Conservation (phyloP, 2,797 vertebrate species). For the Cossypha polioptera region DNA sequence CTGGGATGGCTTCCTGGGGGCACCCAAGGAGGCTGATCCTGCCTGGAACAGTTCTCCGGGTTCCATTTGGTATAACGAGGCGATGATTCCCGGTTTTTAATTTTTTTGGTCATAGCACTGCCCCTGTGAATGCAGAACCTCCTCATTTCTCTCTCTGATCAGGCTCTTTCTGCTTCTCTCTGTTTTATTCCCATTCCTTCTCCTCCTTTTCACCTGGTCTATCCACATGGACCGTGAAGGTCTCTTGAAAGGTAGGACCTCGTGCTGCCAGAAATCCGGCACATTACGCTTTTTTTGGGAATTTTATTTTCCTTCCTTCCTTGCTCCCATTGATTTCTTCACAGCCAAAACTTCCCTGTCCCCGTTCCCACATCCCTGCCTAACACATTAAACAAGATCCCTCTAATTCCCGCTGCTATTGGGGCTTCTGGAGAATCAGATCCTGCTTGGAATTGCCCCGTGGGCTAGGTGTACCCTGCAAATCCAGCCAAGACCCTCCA, state of each 20-base stretch:
- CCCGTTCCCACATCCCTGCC: background rate
- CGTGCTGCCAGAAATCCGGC: slow-evolving; percentile 63
- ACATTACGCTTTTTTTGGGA: slow-evolving; percentile 28
- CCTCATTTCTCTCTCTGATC: slow-evolving; percentile 60
- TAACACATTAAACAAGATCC: slow-evolving; percentile 43
- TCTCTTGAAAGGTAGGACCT: slow-evolving; percentile 87
- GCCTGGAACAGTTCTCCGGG: accelerated
- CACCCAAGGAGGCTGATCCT: background rate
- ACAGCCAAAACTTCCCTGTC: background rate
- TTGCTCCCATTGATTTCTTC: slow-evolving; percentile 22
- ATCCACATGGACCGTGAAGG: slow-evolving; percentile 78
- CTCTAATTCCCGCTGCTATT: background rate
- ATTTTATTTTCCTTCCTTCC: background rate
- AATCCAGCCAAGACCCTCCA: background rate
- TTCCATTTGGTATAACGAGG: slow-evolving; percentile 61
- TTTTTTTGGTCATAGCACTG: background rate
- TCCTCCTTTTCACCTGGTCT: slow-evolving; percentile 70
- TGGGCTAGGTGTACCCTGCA: background rate
- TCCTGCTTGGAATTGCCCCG: background rate
- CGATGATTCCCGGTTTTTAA: background rate
- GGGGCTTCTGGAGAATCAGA: background rate
- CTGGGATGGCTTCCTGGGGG: background rate
- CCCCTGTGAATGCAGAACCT: slow-evolving; percentile 64
- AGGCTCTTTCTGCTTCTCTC: slow-evolving; percentile 68
- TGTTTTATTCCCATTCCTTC: slow-evolving; percentile 72